Base-by-base conservation (phyloP, 2,113 vertebrate species). In the Galemys pyrenaicus region DNA sequence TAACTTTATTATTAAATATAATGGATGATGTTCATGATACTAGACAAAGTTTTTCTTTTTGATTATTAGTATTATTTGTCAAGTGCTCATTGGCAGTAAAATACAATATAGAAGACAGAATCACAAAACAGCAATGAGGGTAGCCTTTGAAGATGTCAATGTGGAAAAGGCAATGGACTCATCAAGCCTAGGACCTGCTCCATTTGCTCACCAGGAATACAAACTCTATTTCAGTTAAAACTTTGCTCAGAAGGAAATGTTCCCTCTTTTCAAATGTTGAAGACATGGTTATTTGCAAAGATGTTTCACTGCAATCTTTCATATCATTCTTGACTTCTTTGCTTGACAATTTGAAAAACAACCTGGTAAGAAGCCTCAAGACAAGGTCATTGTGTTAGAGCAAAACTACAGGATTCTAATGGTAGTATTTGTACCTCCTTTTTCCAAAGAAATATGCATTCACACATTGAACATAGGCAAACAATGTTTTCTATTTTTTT, bases 171-270 rank as follows among this genome's bases (percentile, higher is more conserved):
- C 0, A 1, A 9, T 12, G 74, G 5, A 1, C 5, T 64, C 28
- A 30, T 2, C 15, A n/a, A 73, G 11, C 10, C 44, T 3, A 26
- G 10, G 11, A 44, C 8, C 3, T 30, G 3, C 1, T 78, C 0
- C 13, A 13, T 3, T 58, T 73, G 26, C n/a, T 28, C 62, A 30
- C 1, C 58, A n/a, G 51, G 16, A 78, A 4, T 5, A 8, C 3
- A 32, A 12, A 6, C 0, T n/a, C 62, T 51, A 15, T 46, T 37
- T 28, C 5, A 71, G 26, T 13, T 94, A 20, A 19, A 41, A 51
- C 0, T 79, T 73, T 79, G 30, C 3, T 51, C 51, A 5, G 5
- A 51, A 80, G 62, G 24, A 85, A 24, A 84, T 5, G 5, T 30
- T 30, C 1, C 0, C 6, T 65, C 1, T 67, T n/a, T 37, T 5